Conservation (phyloP, 1,140 invertebrate genomes). For the Hypothenemus hampei region DNA sequence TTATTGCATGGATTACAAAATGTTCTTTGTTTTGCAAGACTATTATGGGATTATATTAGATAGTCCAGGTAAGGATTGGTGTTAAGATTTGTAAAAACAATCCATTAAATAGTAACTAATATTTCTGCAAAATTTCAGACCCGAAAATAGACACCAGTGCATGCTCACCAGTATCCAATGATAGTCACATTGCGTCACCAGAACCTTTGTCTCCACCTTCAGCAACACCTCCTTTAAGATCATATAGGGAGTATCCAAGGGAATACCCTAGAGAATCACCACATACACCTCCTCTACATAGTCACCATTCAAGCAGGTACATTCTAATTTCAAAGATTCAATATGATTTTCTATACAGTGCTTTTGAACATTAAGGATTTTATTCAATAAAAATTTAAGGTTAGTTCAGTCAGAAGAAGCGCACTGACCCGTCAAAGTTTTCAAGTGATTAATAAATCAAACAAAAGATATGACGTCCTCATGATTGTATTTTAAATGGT, state of each 20-base stretch:
- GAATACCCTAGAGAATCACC: conserved; percentile 37
- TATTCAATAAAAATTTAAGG: no score
- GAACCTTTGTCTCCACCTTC: conserved; percentile 44
- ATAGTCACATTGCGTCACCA: conserved; percentile 41
- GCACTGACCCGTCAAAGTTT: no score
- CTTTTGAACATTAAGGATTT: background rate
- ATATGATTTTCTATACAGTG: background rate
- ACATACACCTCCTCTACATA: conserved; percentile 39
- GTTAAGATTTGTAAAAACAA: background rate
- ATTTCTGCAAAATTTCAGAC: conserved; percentile 5
- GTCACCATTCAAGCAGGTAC: conserved; percentile 26
- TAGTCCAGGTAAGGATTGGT: conserved; percentile 19
- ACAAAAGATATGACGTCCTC: no score
- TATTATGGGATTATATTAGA: conserved; percentile 21
- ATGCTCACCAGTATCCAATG: conserved; percentile 43
- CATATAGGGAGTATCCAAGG: conserved; percentile 14
- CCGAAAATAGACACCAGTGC: conserved; percentile 33
- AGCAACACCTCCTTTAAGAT: conserved; percentile 51
- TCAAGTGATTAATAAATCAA: no score
- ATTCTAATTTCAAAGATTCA: background rate
- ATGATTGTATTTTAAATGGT: no score
- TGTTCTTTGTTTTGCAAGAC: conserved; percentile 10
- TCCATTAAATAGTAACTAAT: no score
- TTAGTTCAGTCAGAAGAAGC: no score
- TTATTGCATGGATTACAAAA: background rate